Conservation (phyloP, 2,797 vertebrate species). For the Typhlichthys eigenmanni region DNA sequence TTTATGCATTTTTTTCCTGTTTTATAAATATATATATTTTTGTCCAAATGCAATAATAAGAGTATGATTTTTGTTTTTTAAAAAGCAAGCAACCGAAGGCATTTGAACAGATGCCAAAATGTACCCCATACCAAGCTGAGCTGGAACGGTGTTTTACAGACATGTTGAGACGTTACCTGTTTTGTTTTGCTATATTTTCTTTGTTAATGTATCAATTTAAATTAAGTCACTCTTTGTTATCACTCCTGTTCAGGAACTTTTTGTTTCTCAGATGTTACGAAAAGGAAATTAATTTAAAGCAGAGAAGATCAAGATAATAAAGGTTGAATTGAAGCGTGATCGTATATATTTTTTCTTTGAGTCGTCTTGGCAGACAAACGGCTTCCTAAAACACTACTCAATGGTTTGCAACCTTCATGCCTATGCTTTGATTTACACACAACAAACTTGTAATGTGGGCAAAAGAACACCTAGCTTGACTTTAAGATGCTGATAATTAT, state of each 20-base stretch:
- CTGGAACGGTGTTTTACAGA: slow-evolving; percentile 83
- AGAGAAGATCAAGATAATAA: slow-evolving; percentile 84
- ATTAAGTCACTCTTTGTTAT: slow-evolving; percentile 84
- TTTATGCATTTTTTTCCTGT: slow-evolving; percentile 66
- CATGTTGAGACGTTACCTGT: slow-evolving; percentile 80
- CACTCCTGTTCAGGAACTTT: slow-evolving; percentile 83
- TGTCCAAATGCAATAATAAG: slow-evolving; percentile 82
- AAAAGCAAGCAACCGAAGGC: slow-evolving; percentile 80
- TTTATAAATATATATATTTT: slow-evolving; percentile 60
- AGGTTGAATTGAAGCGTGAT: slow-evolving; percentile 77
- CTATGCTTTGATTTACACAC: no score
- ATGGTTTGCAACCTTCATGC: no score
- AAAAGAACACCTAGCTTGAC: no score
- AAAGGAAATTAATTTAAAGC: slow-evolving; percentile 83
- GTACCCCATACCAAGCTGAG: slow-evolving; percentile 79
- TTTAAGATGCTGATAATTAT: no score
- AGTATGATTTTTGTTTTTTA: slow-evolving; percentile 44
- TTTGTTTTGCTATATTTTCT: slow-evolving; percentile 68
- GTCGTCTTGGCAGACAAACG: background rate
- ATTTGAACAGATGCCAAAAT: slow-evolving; percentile 80
- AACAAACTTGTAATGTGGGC: no score
- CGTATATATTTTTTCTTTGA: slow-evolving; percentile 19
- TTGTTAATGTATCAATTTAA: slow-evolving; percentile 77
- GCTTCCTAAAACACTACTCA: no score
- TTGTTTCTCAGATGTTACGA: slow-evolving; percentile 82